phyloP scores from a whole-genome alignment of 2,113 vertebrate genomes.

The Laticauda colubrina region DNA sequence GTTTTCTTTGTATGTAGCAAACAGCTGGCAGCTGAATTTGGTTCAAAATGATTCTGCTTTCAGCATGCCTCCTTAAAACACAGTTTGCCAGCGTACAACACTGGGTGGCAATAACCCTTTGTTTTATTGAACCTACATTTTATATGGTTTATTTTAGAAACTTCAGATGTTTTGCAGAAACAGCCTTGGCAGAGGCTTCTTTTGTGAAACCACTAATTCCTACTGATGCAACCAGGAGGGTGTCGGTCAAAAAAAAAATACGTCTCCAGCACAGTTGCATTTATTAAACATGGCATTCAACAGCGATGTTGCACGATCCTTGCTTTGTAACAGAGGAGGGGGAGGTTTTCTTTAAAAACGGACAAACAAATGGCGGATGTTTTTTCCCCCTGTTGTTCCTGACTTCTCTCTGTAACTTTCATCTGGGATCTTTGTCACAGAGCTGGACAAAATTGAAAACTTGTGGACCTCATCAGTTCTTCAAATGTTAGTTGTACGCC shows the following conservation, averaged over 20 bases:
- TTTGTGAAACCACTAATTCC: neutral
- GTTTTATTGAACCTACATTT: neutral
- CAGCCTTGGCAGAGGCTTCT: neutral
- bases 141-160: neutral
- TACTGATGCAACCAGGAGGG: neutral
- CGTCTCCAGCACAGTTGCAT: neutral
- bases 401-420: neutral
- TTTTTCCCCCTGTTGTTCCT: slow-evolving; percentile 8
- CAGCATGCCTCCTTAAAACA: neutral
- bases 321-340: slow-evolving; percentile 23
- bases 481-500: slow-evolving; percentile 48
- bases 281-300: neutral
- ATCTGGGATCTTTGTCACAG: slow-evolving; percentile 41
- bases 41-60: neutral
- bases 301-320: neutral
- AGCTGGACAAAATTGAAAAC: slow-evolving; percentile 50
- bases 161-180: neutral
- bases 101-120: neutral
- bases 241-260: neutral
- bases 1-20: neutral
- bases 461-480: slow-evolving; percentile 28
- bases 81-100: neutral
- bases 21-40: neutral
- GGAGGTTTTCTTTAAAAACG: slow-evolving; percentile 55
- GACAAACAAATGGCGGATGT: slow-evolving; percentile 48